These are phyloP conservation scores for Anguilla anguilla DNA, from an alignment of 2,797 vertebrate genomes.

Conservation along the genomic window DNA sequence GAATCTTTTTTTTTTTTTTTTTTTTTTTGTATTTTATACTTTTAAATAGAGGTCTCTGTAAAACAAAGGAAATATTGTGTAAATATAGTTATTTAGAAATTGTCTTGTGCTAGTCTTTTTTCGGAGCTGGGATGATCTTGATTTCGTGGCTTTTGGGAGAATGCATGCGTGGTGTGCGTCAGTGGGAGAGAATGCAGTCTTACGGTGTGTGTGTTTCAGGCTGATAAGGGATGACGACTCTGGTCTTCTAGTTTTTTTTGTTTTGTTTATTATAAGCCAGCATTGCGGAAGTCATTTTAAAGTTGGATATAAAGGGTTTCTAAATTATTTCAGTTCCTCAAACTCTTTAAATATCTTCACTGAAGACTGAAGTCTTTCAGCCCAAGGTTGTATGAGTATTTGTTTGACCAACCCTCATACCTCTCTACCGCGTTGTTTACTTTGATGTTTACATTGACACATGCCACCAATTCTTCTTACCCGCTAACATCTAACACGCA, in stretches of 20 bases:
- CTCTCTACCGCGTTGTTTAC: background rate
- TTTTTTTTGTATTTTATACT: conserved; percentile 83
- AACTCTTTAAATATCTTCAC: too few relatives aligned
- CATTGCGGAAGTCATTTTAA: too few relatives aligned
- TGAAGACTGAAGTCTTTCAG: too few relatives aligned
- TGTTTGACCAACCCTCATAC: background rate
- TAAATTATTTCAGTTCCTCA: too few relatives aligned
- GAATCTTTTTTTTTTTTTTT: conserved; percentile 37
- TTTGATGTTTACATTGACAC: background rate
- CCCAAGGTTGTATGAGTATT: too few relatives aligned
- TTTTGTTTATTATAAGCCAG: too few relatives aligned
- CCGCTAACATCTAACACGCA: background rate
- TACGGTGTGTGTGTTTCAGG: background rate
- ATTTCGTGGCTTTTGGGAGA: background rate
- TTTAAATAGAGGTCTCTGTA: conserved; percentile 80
- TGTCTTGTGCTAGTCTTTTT: conserved; percentile 21
- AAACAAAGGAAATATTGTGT: conserved; percentile 79
- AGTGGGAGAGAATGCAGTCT: background rate
- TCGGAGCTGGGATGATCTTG: background rate
- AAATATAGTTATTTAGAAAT: conserved; percentile 83
- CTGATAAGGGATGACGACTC: background rate
- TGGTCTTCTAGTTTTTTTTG: background rate
- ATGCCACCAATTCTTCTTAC: background rate
- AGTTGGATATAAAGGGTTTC: too few relatives aligned
- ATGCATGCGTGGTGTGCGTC: background rate